Conservation (phyloP, 2,797 vertebrate genomes). For the Lithobates sylvaticus region DNA sequence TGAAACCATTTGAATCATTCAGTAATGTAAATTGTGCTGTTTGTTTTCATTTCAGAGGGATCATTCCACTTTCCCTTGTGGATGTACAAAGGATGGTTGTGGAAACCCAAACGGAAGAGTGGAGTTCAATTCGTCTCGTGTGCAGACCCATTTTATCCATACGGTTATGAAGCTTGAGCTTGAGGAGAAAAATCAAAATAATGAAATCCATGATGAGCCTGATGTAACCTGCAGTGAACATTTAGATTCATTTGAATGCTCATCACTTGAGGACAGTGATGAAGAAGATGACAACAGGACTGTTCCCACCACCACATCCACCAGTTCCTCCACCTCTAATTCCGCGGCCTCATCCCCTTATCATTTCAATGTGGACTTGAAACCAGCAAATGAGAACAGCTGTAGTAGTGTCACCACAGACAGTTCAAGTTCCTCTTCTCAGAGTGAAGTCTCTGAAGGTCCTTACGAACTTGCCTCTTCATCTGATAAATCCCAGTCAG, state of each 20-base stretch:
- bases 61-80: conserved; percentile 94
- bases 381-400: conserved; percentile 85
- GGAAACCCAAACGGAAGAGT: conserved; percentile 92
- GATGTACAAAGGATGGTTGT: conserved; percentile 93
- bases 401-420: conserved; percentile 95
- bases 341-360: conserved; percentile 57
- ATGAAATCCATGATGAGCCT: conserved; percentile 65
- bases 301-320: conserved; percentile 62
- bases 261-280: conserved; percentile 48
- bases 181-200: conserved; percentile 88
- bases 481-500: conserved; percentile 75
- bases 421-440: conserved; percentile 83
- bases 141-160: conserved; percentile 96
- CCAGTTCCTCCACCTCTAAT: background rate
- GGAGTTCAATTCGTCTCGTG: conserved; percentile 93
- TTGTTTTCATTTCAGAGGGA: conserved; percentile 87
- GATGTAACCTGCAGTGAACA: conserved; percentile 63
- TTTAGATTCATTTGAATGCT: conserved; percentile 66
- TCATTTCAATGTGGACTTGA: conserved; percentile 81
- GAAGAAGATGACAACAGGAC: conserved; percentile 70
- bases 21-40: background rate
- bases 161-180: conserved; percentile 96
- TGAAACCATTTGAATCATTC: background rate
- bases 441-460: conserved; percentile 81
- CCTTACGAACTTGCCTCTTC: conserved; percentile 68